Evolutionary conservation across 2,888 invertebrate genomes (phyloP).

Genomic region (Limnephilus lunatus): DNA sequence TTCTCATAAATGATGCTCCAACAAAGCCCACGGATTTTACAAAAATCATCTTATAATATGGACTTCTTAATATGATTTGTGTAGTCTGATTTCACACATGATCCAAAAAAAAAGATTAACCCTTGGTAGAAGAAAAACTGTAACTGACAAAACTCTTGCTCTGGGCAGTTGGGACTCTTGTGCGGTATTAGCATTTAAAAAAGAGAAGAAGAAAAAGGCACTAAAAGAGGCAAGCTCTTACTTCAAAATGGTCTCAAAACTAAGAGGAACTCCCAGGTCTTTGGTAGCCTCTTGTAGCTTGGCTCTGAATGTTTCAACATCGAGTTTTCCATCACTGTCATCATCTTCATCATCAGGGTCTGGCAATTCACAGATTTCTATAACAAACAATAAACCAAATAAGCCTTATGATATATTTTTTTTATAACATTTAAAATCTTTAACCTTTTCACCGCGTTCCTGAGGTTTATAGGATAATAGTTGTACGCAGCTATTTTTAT

Average conservation of each 20-base stretch:
- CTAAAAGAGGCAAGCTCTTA: slow-evolving; percentile 68
- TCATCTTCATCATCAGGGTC: slow-evolving; percentile 82
- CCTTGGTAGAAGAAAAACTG: too few relatives aligned
- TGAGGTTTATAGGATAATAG: background rate
- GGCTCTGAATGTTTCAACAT: slow-evolving; percentile 76
- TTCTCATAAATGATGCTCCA: background rate
- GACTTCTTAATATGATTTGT: too few relatives aligned
- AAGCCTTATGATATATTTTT: background rate
- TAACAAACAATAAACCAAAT: slow-evolving; percentile 31
- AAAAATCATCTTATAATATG: background rate
- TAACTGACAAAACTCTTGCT: too few relatives aligned
- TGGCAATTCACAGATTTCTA: slow-evolving; percentile 86
- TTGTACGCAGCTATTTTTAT: too few relatives aligned
- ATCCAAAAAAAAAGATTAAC: too few relatives aligned
- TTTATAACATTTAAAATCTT: background rate
- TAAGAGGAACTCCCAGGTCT: slow-evolving; percentile 81
- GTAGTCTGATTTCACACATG: too few relatives aligned
- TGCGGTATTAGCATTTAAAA: too few relatives aligned
- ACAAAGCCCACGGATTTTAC: background rate
- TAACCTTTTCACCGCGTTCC: background rate
- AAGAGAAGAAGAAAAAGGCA: too few relatives aligned
- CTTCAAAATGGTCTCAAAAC: slow-evolving; percentile 81
- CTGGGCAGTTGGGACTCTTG: too few relatives aligned
- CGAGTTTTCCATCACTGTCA: slow-evolving; percentile 68
- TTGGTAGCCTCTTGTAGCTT: slow-evolving; percentile 79